A percentile compares a stretch with the other conserved stretches of the same genome.
phyloP scores from a whole-genome alignment of 2,797 vertebrate species.

The Tarsius wallacei region DNA sequence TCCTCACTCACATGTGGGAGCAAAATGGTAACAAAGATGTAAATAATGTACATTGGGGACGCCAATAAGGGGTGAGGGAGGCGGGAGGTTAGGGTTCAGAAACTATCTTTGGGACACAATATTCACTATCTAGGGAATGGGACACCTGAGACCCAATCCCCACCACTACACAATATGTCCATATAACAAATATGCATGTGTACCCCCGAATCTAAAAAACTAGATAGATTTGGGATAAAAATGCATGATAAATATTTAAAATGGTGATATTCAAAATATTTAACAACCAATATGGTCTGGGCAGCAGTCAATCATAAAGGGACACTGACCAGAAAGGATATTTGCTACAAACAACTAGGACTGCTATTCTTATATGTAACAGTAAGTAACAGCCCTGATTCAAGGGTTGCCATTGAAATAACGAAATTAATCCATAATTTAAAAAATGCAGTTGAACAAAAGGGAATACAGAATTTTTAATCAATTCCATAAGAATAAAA shows the following conservation, averaged over 20 bases:
- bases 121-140: too few relatives aligned
- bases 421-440: neutral
- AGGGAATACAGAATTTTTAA: neutral
- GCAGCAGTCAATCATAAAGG: neutral
- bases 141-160: too few relatives aligned
- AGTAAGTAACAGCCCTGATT: neutral
- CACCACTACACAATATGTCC: too few relatives aligned
- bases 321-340: neutral
- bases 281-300: neutral
- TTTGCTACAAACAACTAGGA: neutral
- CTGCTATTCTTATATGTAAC: neutral
- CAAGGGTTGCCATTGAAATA: neutral
- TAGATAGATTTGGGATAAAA: neutral
- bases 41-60: too few relatives aligned
- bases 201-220: too few relatives aligned
- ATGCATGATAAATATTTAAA: conserved; percentile 19
- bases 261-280: neutral
- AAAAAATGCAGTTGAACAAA: conserved; percentile 1
- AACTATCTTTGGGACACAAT: too few relatives aligned
- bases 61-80: too few relatives aligned
- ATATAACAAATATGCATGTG: too few relatives aligned
- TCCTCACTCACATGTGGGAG: too few relatives aligned
- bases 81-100: too few relatives aligned
- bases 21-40: too few relatives aligned
- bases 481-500: conserved; percentile 2